Evolutionary conservation across 2,113 vertebrate species (phyloP).

Genomic region (Indri indri): DNA sequence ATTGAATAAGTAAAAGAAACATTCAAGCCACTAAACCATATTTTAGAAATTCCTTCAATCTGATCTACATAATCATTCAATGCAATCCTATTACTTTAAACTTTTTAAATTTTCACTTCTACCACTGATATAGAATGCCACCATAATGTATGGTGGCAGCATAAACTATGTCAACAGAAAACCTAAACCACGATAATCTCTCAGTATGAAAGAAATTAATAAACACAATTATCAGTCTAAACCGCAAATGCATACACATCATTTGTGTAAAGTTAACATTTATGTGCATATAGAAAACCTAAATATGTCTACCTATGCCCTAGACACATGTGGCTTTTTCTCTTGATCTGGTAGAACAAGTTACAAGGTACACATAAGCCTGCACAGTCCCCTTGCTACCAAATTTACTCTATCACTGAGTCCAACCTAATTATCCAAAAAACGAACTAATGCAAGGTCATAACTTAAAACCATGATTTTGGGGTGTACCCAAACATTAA

Average conservation of each 20-base stretch:
- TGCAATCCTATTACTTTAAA: not conserved
- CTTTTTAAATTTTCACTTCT: not conserved
- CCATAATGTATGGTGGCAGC: not conserved
- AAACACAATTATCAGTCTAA: not conserved
- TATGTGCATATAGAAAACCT: not conserved
- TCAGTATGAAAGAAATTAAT: not conserved
- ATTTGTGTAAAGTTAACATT: not conserved
- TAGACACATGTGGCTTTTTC: not conserved
- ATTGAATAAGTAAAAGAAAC: not conserved
- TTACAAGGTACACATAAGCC: not conserved
- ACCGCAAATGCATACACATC: not conserved
- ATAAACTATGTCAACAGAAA: not conserved
- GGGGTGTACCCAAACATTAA: conserved; percentile 36
- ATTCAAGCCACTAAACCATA: not conserved
- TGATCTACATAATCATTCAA: not conserved
- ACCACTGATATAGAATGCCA: not conserved
- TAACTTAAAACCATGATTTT: conserved; percentile 39
- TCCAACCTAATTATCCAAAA: conserved; percentile 25
- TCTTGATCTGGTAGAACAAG: not conserved
- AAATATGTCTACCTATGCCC: not conserved
- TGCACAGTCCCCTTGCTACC: not conserved
- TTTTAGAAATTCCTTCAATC: not conserved
- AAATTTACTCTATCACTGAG: conserved; percentile 11
- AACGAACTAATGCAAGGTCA: conserved; percentile 45
- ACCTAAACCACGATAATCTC: not conserved